Base-by-base conservation (phyloP, 2,797 vertebrate genomes). In the Sebastes paucispinis region DNA sequence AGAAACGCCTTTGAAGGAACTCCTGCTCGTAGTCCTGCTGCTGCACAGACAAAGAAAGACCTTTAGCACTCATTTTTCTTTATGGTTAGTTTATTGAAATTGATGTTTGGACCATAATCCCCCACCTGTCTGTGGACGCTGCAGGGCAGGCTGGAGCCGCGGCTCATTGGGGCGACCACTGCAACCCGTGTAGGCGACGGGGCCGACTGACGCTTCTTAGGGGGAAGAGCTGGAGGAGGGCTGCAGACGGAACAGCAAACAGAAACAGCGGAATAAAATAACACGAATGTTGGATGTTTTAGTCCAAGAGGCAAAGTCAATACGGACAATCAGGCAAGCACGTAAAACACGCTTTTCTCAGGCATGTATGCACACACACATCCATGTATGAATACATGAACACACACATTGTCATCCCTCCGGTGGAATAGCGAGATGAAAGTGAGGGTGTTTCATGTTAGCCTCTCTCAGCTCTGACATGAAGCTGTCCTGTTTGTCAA, bases 111-210 rank as follows among this genome's bases (percentile, higher is more conserved):
- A 47, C 3, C 22, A 5, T 10, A 25, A 60, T 31, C 29, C 54
- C 68, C 91, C 92, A 98, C 98, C 97, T 97, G 97, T 95, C 96
- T 96, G 94, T 97, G 97, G 81, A 97, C 97, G 25, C 96, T 97
- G 79, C 97, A 96, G 5, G 98, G 98, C 79, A 99, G 93, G 87
- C 97, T 98, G 91, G 97, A 97, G 36, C 98, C 98, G 1, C 98
- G 96, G 82, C 97, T 99, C 97, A 99, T 99, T 6, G 98, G 98
- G 13, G 98, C 97, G 14, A 99, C 98, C 3, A 99, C 96, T 0
- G 98, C 98, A 71, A 99, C 97, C 14, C 98, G 96, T 2, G 98
- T 99, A 0, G 98, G 98, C n/a, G 98, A 99, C 3, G 97, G 96
- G 0, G 97, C 97, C 0, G 98, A 99, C 94, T 98, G 98, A 1